Evolutionary conservation across 2,888 invertebrate genomes (phyloP).

Genomic region (Lottia gigantea): DNA sequence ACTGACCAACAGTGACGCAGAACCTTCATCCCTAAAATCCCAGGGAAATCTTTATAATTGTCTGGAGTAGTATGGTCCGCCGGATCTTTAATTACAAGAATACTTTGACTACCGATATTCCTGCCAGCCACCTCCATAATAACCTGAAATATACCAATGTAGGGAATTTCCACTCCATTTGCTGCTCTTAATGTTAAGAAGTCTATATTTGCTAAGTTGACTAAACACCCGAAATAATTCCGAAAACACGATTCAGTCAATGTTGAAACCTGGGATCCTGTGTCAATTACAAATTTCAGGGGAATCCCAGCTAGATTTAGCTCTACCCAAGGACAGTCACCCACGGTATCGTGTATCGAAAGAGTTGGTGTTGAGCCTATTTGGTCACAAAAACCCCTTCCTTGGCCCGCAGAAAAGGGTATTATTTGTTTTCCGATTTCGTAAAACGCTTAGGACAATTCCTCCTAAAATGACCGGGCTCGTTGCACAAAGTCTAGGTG

Average conservation of each 20-base stretch:
- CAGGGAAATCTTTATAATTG: neutral
- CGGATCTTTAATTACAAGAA: neutral
- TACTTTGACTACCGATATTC: neutral
- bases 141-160: neutral
- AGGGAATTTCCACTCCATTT: neutral
- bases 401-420: slow-evolving; percentile 8
- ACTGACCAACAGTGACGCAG: neutral
- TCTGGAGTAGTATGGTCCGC: neutral
- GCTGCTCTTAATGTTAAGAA: slow-evolving; percentile 5
- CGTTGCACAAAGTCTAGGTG: neutral
- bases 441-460: neutral
- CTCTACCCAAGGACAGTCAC: neutral
- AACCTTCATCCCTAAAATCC: neutral
- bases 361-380: neutral
- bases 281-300: neutral
- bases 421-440: neutral
- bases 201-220: neutral
- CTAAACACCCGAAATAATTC: neutral
- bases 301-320: neutral
- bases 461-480: neutral
- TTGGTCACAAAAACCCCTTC: too few species aligned
- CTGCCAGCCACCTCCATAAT: neutral
- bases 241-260: neutral
- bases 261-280: neutral
- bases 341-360: neutral